Base-by-base conservation (phyloP, 2,888 invertebrate species). In the Anthophora plumipes region DNA sequence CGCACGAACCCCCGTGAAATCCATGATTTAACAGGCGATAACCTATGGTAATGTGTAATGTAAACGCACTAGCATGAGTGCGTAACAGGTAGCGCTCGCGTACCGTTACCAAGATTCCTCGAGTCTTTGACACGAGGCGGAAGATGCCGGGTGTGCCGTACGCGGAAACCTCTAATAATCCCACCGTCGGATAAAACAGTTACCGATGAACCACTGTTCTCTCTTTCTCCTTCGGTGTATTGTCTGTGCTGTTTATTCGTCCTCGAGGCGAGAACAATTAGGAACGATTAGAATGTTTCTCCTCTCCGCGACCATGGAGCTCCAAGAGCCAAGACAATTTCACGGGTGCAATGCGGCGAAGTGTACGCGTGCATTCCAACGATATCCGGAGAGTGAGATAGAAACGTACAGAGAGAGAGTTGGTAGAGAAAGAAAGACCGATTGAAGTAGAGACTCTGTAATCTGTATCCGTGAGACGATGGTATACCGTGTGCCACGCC, bases 81-180 rank as follows among this genome's bases (percentile, higher is more conserved):
- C 76, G 82, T 88, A 87, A 88, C 88, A 82, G 86, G 88, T 86
- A 82, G 70, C 73, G 63, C 39, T 46, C 67, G 66, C 77, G 74
- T 85, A 76, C 88, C 87, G 86, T 86, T 86, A 87, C 74, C 69
- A 59, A 64, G 66, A 82, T 87, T 83, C 80, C 85, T 74, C 60
- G 69, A 50, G 69, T 25, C 71, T 60, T 50, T 14, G 52, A 43
- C 39, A 70, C 75, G 31, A 31, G 31, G 68, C 70, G 57, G 41
- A 59, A 25, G 72, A 72, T 43, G 54, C 60, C 74, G 68, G 57
- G 11, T 68, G 43, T 50, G 52, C 41, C 55, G 31, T 37, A 50
- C 64, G 41, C 41, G 50, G 54, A 52, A 70, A 66, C 43, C n/a
- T 17, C 37, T 9, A 39, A 41, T 22, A 54, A 54, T 31, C 20